These are phyloP conservation scores for Recurvirostra avosetta DNA, from an alignment of 2,113 vertebrate species.

Conservation along the genomic window DNA sequence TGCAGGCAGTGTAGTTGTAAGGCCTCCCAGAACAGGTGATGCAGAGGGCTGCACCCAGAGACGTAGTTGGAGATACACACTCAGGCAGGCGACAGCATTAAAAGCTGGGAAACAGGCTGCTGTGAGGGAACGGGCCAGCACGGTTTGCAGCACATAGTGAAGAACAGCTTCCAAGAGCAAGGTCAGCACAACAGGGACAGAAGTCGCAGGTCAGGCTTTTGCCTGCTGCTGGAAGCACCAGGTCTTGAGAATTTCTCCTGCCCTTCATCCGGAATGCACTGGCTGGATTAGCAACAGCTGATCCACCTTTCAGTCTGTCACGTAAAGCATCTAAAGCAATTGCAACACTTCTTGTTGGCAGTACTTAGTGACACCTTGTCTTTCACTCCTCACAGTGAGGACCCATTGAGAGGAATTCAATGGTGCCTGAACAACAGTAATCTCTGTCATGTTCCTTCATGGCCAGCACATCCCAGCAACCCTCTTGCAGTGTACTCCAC, in stretches of 20 bases:
- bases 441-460: background rate
- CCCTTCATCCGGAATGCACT: background rate
- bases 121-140: background rate
- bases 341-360: rapidly evolving
- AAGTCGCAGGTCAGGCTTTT: background rate
- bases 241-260: background rate
- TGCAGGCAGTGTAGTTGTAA: background rate
- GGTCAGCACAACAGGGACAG: background rate
- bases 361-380: background rate
- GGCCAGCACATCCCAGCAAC: background rate
- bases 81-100: background rate
- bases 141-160: background rate
- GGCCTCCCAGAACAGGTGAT: background rate
- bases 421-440: background rate
- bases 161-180: background rate
- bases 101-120: background rate
- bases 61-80: rapidly evolving
- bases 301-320: background rate
- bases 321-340: background rate
- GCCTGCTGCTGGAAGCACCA: background rate
- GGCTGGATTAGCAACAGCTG: background rate
- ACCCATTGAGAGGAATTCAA: background rate
- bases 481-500: background rate
- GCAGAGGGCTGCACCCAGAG: background rate
- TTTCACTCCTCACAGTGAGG: background rate